Evolutionary conservation across 2,888 invertebrate species (phyloP), one percentile per base, ranked within the genome.

Genomic region (Achlya flavicornis): DNA sequence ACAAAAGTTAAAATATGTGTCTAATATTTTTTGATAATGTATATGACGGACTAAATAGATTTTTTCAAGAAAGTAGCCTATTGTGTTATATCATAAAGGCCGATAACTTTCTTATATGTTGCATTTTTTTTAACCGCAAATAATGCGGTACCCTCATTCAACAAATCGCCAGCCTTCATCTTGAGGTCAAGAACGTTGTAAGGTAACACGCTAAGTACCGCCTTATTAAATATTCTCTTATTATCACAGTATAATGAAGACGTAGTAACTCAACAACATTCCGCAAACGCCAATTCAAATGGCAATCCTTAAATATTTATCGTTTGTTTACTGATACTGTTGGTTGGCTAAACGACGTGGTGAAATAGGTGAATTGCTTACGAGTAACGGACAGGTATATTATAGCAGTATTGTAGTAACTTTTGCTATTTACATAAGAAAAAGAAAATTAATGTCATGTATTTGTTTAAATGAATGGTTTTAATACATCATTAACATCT

Each of bases 241-340:
- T 53, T 10, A 60, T 10, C 60, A 60, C 41, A 60, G 60, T 60
- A 38, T 26, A 60, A 41, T 41, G 33, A 53, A 60, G 4, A 19
- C 12, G 14, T 43, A 60, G 60, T 60, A 60, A 60, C 60, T 60
- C 41, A 60, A 41, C 33, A 53, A 41, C 60, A 60, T 60, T 60
- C 60, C 26, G n/a, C 41, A 12, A 60, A 41, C 19, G 16, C 41
- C 41, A 60, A 43, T 60, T 60, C 11, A 41, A 41, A 41, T 60
- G 41, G 19, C 26, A 14, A 41, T 16, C 60, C 16, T 60, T 43
- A 60, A 59, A 59, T 53, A 59, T 60, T 60, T 60, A 60, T 41
- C 19, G 41, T 60, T 43, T 60, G 60, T 60, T 60, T 60, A 60
- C 41, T 19, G 16, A 53, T 19, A 19, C 7, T 53, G 53, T 53